Conservation (phyloP, 2,888 invertebrate genomes). For the Drosophila formosana region DNA sequence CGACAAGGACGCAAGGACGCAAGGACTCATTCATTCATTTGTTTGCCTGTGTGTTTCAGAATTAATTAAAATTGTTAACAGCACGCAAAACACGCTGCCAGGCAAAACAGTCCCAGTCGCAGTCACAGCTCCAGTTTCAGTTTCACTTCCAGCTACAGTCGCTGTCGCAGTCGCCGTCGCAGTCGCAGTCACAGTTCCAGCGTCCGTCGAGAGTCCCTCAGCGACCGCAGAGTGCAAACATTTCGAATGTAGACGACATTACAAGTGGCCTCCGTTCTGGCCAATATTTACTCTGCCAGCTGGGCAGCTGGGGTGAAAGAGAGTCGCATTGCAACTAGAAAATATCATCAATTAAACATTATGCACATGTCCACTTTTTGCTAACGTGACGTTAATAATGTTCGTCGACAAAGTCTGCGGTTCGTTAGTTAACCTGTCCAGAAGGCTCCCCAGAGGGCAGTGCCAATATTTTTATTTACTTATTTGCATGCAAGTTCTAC, state of each 20-base stretch:
- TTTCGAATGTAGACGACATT: constrained; percentile 21
- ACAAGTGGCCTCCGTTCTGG: constrained; percentile 18
- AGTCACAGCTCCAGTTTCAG: constrained; percentile 12
- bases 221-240: constrained; percentile 11
- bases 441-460: background rate
- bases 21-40: constrained; percentile 14
- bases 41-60: constrained; percentile 22
- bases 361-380: background rate
- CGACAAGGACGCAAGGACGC: background rate
- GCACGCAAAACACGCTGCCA: constrained; percentile 38
- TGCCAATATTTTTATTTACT: no score
- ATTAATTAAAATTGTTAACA: constrained; percentile 48
- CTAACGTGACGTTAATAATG: background rate
- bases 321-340: background rate
- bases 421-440: background rate
- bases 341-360: background rate
- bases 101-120: constrained; percentile 2
- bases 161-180: constrained; percentile 7
- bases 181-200: background rate
- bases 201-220: background rate
- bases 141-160: constrained; percentile 4
- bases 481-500: no score
- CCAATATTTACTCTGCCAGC: constrained; percentile 17
- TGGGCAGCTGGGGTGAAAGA: background rate
- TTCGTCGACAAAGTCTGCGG: background rate